Evolutionary conservation across 2,888 invertebrate species (phyloP).

Genomic region (Athetis lepigone): DNA sequence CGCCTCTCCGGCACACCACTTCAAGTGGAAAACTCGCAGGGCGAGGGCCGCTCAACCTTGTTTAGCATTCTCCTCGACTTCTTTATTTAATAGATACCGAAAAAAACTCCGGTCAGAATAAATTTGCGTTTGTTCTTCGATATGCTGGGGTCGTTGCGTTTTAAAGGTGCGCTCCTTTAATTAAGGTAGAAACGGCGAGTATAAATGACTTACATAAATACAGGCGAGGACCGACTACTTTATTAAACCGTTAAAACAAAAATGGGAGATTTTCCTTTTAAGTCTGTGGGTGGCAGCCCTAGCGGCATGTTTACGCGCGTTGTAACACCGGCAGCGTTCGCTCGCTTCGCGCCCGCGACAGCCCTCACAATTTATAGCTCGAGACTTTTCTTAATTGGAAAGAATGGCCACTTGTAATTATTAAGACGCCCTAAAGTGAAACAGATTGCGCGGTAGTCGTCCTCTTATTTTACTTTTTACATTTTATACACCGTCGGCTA

Average conservation of each 20-base stretch:
- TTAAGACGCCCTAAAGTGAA: slow-evolving; percentile 90
- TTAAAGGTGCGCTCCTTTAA: slow-evolving; percentile 85
- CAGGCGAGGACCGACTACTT: slow-evolving; percentile 79
- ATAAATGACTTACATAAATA: slow-evolving; percentile 82
- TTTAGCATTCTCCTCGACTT: slow-evolving; percentile 90
- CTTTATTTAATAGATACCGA: slow-evolving; percentile 90
- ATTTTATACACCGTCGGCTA: slow-evolving; percentile 73
- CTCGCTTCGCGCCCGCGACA: slow-evolving; percentile 80
- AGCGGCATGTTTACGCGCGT: slow-evolving; percentile 84
- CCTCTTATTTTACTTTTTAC: slow-evolving; percentile 78
- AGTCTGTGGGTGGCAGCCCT: slow-evolving; percentile 77
- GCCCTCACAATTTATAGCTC: slow-evolving; percentile 89
- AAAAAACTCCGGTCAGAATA: slow-evolving; percentile 87
- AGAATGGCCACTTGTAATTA: slow-evolving; percentile 91
- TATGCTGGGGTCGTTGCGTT: slow-evolving; percentile 81
- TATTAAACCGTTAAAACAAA: slow-evolving; percentile 83
- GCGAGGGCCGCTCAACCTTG: slow-evolving; percentile 90
- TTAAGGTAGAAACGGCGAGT: slow-evolving; percentile 81
- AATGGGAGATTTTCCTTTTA: slow-evolving; percentile 67
- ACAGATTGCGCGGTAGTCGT: slow-evolving; percentile 88
- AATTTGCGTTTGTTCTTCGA: slow-evolving; percentile 88
- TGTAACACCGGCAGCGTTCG: slow-evolving; percentile 80
- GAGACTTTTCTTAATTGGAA: slow-evolving; percentile 91
- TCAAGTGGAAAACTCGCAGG: slow-evolving; percentile 90
- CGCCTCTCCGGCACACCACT: slow-evolving; percentile 82